Conservation (phyloP, 2,888 invertebrate genomes). For the Sepioteuthis lessoniana region DNA sequence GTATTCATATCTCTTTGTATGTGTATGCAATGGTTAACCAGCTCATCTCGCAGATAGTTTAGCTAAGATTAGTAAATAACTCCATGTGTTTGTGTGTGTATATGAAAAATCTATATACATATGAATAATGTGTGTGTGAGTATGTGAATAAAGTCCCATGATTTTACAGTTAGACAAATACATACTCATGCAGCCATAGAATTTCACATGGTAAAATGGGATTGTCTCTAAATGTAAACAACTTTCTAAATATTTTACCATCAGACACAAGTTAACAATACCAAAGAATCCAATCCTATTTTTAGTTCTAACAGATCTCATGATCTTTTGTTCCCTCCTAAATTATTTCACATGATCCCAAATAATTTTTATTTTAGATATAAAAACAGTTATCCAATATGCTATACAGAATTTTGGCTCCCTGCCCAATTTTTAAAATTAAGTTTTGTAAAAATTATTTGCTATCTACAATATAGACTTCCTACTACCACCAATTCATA, state of each 20-base stretch:
- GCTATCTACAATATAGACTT: too few relatives aligned
- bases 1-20: too few relatives aligned
- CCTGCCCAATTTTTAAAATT: too few relatives aligned
- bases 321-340: neutral
- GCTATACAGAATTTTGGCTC: too few relatives aligned
- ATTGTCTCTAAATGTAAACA: neutral
- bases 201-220: neutral
- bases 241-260: neutral
- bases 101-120: neutral
- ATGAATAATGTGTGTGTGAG: neutral
- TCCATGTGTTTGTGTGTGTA: neutral
- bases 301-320: neutral
- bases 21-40: too few relatives aligned
- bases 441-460: too few relatives aligned
- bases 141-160: neutral
- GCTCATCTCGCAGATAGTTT: neutral
- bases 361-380: neutral
- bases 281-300: neutral
- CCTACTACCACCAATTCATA: too few relatives aligned
- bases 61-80: neutral
- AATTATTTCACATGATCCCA: neutral
- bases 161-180: neutral
- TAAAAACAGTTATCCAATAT: too few relatives aligned
- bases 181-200: neutral
- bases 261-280: neutral